These are phyloP conservation scores for Myotis planiceps DNA, from an alignment of 2,797 vertebrate species.

Conservation along the genomic window DNA sequence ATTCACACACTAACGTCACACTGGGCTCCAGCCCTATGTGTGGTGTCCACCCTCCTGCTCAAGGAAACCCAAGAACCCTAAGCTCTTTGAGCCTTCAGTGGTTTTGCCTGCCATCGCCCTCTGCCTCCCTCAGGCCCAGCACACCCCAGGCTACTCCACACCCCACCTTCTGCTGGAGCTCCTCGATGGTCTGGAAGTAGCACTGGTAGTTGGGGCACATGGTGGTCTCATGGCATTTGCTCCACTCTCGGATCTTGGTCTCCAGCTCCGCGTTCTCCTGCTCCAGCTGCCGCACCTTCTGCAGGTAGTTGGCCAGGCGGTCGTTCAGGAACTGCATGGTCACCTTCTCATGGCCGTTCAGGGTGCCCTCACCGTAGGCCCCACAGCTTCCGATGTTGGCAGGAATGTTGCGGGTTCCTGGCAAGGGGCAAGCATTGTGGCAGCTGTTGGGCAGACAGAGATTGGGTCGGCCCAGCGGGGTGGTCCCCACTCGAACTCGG, in stretches of 20 bases:
- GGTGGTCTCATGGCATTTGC: slow-evolving; percentile 87
- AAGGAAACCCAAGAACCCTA: not conserved
- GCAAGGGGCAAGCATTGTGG: not conserved
- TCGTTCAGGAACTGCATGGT: slow-evolving; percentile 95
- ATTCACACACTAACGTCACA: not conserved
- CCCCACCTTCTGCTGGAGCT: slow-evolving; percentile 91
- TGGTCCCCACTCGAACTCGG: not conserved
- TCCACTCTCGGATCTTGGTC: slow-evolving; percentile 90
- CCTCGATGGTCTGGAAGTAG: slow-evolving; percentile 85
- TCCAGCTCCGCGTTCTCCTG: slow-evolving; percentile 87
- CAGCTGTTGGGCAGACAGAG: slow-evolving; percentile 47
- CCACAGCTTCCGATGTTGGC: not conserved
- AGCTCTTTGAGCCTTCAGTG: not conserved
- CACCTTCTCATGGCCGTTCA: slow-evolving; percentile 89
- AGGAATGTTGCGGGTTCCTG: not conserved
- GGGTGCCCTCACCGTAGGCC: not conserved
- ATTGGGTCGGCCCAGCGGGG: slow-evolving; percentile 1
- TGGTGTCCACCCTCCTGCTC: not conserved
- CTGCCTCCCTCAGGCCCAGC: not conserved
- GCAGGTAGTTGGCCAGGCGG: slow-evolving; percentile 92
- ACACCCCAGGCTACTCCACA: not conserved
- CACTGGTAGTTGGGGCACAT: slow-evolving; percentile 86
- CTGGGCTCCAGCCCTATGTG: rapidly evolving
- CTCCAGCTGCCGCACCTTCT: slow-evolving; percentile 93
- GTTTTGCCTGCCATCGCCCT: no score